Base-by-base conservation (phyloP, 2,888 invertebrate species). In the Tanaodytes sp. region DNA sequence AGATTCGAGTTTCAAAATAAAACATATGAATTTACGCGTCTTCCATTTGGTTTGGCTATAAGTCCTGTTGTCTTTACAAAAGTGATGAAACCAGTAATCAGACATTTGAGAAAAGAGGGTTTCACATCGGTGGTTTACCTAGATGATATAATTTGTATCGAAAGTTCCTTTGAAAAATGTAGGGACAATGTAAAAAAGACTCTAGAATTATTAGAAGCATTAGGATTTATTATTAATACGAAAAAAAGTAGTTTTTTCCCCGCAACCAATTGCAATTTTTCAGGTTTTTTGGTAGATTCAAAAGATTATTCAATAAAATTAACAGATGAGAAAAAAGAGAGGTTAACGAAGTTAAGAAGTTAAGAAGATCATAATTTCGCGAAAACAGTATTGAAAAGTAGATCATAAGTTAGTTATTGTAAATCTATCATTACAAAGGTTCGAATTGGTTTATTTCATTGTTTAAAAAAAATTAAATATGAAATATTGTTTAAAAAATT, bases 21-120 rank as follows among this genome's bases (percentile, higher is more conserved):
- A 11, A 6, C 67, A 0, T 71, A 43, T 16, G 57, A 75, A 55
- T 76, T 73, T 16, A 61, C 30, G 0, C 72, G 73, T 14, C 27
- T 76, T 4, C 71, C 72, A 1, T 73, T 74, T 27, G 72, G 72
- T 0, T 37, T 75, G 1, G 40, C 36, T 37, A 20, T 58, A 15
- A 49, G 61, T n/a, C 63, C 70, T 2, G 54, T 33, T 18, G 15
- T 69, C 16, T 72, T 58, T 11, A 69, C 62, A 16, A 66, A 72
- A 59, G 12, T 72, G 3, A 30, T 62, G 39, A 72, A 69, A 36
- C 61, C 62, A 9, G 58, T 72, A 0, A 30, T 59, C 3, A 43
- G 18, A 27, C 9, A 9, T 1, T 33, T 69, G 9, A 51, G 72
- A 27, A 14, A 1, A 0, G 15, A 15, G 5, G 58, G 58, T 11